Base-by-base conservation (phyloP, 2,888 invertebrate genomes). In the Diaprepes abbreviatus region DNA sequence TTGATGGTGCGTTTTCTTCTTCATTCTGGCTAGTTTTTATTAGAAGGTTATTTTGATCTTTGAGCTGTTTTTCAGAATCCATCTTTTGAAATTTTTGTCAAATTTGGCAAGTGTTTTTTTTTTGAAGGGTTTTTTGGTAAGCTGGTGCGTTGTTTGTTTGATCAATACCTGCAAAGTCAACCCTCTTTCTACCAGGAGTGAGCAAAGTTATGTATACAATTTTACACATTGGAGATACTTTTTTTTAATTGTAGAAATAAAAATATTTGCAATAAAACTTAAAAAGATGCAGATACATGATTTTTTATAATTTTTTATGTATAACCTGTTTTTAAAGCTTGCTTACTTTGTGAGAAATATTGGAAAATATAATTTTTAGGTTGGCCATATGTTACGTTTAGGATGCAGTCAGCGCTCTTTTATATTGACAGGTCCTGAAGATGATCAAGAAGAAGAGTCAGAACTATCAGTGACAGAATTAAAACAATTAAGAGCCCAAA, bases 361-460 rank as follows among this genome's bases (percentile, higher is more conserved):
- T n/a, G n/a, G n/a, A n/a, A n/a, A n/a, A n/a, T n/a, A n/a, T n/a
- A n/a, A 12, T 24, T 50, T 75, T 21, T 55, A 85, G 76, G 96
- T 96, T 0, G 97, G 97, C 0, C 94, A 97, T 83, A 92, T 97
- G 85, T 84, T 98, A n/a, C 94, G 93, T 82, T 91, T 98, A 81
- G 98, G 97, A 0, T 92, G 91, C 60, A 96, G 97, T 77, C 90
- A 94, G 0, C 86, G 97, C 70, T 90, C 92, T 57, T 94, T 91
- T 79, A 91, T 97, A 66, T 78, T 96, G 24, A 87, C 91, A 86
- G 97, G 97, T 0, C 98, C 98, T 0, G 88, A 89, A 10, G 92
- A 92, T 52, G 97, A 97, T 80, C 88, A 89, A 73, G 96, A 97
- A 82, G 91, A 91, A 1, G 97, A 97, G 85, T 93, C 94, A 0